Conservation (phyloP, 2,888 invertebrate species). For the Gisinianus flammeolus region DNA sequence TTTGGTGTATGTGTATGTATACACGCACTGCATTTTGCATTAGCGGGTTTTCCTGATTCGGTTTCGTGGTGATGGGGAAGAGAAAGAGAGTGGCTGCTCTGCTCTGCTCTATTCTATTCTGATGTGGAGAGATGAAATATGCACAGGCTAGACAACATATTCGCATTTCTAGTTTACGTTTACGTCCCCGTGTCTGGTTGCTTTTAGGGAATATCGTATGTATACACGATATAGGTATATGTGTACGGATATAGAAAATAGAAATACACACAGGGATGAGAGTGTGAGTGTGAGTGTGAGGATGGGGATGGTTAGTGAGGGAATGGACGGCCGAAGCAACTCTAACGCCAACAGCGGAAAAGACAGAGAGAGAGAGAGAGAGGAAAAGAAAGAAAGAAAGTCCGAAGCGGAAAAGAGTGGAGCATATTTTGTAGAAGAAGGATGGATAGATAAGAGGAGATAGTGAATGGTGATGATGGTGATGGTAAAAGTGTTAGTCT, state of each 20-base stretch:
- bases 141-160: no score
- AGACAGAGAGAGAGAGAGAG: background rate
- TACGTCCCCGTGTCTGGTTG: no score
- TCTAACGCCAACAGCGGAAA: background rate
- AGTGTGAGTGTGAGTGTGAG: no score
- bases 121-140: no score
- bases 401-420: background rate
- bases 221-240: no score
- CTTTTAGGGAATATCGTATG: no score
- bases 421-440: background rate
- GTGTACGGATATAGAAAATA: no score
- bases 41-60: background rate
- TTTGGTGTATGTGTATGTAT: background rate
- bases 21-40: background rate
- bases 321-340: background rate
- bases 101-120: background rate
- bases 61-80: background rate
- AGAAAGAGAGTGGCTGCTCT: background rate
- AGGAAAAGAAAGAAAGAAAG: background rate
- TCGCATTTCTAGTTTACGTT: no score
- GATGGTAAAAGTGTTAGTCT: background rate
- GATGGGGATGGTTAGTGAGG: background rate
- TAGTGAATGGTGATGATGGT: constrained; percentile 15
- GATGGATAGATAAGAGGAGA: constrained; percentile 10
- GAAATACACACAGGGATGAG: no score